Evolutionary conservation across 2,797 vertebrate species (phyloP), one percentile per base, ranked within the genome.

Genomic region (Halcyon badia): DNA sequence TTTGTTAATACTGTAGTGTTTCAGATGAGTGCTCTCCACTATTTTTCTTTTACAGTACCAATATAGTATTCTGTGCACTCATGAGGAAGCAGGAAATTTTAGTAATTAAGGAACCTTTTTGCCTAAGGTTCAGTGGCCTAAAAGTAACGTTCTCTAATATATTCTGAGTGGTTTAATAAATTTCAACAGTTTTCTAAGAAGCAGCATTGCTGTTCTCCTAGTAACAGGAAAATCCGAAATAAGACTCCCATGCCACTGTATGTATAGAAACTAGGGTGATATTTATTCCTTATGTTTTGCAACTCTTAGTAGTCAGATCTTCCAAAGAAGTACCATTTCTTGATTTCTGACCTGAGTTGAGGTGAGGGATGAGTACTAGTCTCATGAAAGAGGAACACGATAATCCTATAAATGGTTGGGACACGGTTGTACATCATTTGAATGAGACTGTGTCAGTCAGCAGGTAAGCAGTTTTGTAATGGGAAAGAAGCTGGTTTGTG

Each of bases 391-490:
- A 75, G 61, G 41, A 89, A 76, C 91, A 83, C 10, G 0, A 39
- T 85, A 89, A 94, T 92, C 86, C 88, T 71, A 14, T 89, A 78
- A 91, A 65, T 49, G 86, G 26, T 11, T 68, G 37, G 83, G 60
- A 57, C 83, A 88, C 69, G 66, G 94, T 95, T 96, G 83, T 90
- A 28, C 77, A 58, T 87, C 85, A 82, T 95, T 93, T 94, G 93
- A 95, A 88, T 94, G 89, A 86, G 85, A 5, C 73, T 56, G 21
- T 96, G 96, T 86, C 91, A 90, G 82, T 83, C 94, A 91, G 94
- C 94, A 94, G 89, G 95, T 93, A 44, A 92, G 77, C 72, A 94
- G 62, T 46, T 88, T 4, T 65, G 89, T 49, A 48, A 75, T 41
- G 78, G 89, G 68, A 94, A 89, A 87, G 94, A 51, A 72, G 35